phyloP scores from a whole-genome alignment of 2,888 invertebrate genomes.

The Campoplex nolae region DNA sequence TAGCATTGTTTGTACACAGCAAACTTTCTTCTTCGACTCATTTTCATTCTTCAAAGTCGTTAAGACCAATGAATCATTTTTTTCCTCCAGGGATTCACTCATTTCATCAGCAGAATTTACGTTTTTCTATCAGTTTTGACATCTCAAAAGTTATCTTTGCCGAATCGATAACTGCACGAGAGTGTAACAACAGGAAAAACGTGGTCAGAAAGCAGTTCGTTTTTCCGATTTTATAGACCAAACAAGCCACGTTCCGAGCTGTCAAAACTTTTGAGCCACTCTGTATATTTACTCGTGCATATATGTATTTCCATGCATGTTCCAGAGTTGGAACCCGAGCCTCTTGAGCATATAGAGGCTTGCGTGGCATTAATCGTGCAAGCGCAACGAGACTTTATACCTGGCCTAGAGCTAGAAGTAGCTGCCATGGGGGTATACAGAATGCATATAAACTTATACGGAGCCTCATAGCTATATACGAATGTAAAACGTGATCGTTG shows the following conservation, averaged over 20 bases:
- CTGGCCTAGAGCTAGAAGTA: constrained; percentile 3
- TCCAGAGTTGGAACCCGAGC: background rate
- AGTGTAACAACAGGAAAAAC: background rate
- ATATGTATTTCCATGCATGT: background rate
- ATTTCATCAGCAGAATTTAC: background rate
- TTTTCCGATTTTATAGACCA: too few species aligned
- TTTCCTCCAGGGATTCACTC: background rate
- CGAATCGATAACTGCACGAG: too few species aligned
- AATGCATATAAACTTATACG: background rate
- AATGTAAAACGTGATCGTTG: constrained; percentile 17
- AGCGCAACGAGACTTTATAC: constrained; percentile 3
- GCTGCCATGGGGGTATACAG: background rate
- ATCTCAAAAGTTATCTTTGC: background rate
- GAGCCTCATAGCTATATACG: background rate
- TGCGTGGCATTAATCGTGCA: constrained; percentile 31
- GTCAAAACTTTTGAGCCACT: background rate
- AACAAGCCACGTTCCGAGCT: too few species aligned
- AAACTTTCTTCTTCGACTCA: background rate
- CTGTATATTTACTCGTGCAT: constrained; percentile 9
- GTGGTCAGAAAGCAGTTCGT: too few species aligned
- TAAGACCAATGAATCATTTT: background rate
- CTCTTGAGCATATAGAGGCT: background rate
- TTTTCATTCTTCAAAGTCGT: background rate
- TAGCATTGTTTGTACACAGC: background rate
- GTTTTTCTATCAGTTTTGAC: background rate